Percentiles rank a stretch among this genome's conserved stretches.
phyloP scores from a whole-genome alignment of 1,140 invertebrate species.

The Lucilia sericata region DNA sequence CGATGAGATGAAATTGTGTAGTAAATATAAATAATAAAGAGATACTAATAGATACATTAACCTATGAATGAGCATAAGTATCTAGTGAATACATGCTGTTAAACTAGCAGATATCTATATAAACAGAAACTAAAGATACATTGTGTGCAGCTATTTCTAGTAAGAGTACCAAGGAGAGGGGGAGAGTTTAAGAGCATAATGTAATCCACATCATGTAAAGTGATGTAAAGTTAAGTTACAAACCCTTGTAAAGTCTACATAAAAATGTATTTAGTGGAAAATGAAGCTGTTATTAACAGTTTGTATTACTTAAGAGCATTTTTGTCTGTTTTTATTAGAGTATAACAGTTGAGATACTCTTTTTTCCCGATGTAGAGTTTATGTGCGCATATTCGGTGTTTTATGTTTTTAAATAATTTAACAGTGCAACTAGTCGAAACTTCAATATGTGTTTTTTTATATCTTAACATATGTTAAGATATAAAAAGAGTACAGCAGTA shows the following conservation, averaged over 20 bases:
- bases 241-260: not conserved
- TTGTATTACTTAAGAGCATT: not conserved
- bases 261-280: not conserved
- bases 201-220: not conserved
- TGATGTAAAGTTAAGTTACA: not conserved
- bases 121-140: too few relatives aligned
- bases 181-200: not conserved
- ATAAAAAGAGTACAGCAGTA: too few relatives aligned
- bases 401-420: not conserved
- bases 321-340: not conserved
- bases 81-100: not conserved
- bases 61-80: not conserved
- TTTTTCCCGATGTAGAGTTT: not conserved
- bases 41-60: not conserved
- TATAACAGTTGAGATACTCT: constrained; percentile 19
- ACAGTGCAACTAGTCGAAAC: not conserved
- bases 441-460: too few relatives aligned
- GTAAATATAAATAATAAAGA: not conserved
- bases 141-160: not conserved
- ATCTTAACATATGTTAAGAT: too few relatives aligned
- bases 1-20: not conserved
- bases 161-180: too few relatives aligned
- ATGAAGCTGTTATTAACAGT: not conserved
- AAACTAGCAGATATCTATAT: not conserved
- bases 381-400: not conserved